phyloP scores from a whole-genome alignment of 2,113 vertebrate genomes.

The Sterrhoptilus dennistouni region DNA sequence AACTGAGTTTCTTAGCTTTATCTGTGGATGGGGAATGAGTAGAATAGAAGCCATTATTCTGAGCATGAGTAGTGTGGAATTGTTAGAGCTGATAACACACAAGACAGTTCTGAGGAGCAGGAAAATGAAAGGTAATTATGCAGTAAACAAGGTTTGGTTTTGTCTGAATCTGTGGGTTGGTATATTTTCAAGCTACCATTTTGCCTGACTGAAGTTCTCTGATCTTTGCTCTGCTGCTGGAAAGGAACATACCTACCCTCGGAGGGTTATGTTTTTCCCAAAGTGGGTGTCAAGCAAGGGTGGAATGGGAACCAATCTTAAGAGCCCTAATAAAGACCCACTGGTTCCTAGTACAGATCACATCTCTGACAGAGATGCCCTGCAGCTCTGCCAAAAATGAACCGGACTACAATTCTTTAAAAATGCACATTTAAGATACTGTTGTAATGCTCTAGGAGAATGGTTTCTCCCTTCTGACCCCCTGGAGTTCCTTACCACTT shows the following conservation, averaged over 20 bases:
- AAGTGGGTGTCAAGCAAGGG: no score
- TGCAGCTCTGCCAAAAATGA: neutral
- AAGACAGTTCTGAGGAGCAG: neutral
- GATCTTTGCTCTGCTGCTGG: rapidly evolving
- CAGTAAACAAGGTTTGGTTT: neutral
- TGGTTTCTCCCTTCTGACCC: no score
- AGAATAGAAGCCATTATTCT: neutral
- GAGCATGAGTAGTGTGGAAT: neutral
- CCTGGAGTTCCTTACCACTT: no score
- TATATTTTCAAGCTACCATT: neutral
- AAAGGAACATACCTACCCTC: neutral
- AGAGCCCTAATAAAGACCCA: neutral
- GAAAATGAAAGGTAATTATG: neutral
- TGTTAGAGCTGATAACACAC: neutral
- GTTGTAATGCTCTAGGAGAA: no score
- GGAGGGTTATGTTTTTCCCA: rapidly evolving
- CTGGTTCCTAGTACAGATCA: neutral
- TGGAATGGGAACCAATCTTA: neutral
- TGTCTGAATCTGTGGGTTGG: neutral
- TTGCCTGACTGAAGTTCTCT: neutral
- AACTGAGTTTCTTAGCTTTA: neutral
- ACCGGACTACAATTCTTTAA: rapidly evolving
- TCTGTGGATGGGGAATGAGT: neutral
- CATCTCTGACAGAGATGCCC: neutral
- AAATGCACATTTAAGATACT: neutral